Evolutionary conservation across 2,113 vertebrate species (phyloP).

Genomic region (Notechis scutatus): DNA sequence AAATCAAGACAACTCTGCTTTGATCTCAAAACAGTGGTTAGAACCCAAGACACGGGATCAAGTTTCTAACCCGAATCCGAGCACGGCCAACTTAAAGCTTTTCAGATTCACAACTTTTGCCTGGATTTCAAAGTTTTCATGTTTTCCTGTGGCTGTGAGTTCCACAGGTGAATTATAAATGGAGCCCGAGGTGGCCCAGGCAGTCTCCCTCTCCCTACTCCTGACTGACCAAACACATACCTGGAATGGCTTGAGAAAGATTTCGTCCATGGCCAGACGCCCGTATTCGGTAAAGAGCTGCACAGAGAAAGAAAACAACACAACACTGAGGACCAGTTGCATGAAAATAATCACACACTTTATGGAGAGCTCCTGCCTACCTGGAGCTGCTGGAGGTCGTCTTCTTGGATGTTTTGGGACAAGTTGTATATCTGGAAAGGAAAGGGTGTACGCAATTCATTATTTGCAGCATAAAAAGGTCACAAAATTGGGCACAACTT

Average conservation of each 20-base stretch:
- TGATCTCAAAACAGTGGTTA: too few relatives aligned
- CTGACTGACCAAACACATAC: conserved; percentile 50
- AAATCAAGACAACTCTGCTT: too few relatives aligned
- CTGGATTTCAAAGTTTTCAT: background rate
- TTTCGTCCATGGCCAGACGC: conserved; percentile 89
- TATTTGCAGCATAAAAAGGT: background rate
- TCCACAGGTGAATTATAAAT: background rate
- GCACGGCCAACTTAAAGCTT: background rate
- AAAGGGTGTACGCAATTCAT: conserved; percentile 3
- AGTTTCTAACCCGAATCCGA: too few relatives aligned
- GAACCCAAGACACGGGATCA: too few relatives aligned
- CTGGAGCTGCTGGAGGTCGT: conserved; percentile 91
- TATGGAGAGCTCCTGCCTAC: conserved; percentile 54
- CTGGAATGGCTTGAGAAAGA: conserved; percentile 89
- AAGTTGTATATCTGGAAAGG: conserved; percentile 85
- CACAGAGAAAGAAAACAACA: background rate
- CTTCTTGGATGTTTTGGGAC: conserved; percentile 92
- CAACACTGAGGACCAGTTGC: background rate
- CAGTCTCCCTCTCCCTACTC: background rate
- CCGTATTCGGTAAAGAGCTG: conserved; percentile 92
- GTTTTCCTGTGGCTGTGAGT: background rate
- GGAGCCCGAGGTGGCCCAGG: background rate
- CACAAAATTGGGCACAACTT: background rate
- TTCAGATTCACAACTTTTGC: too few relatives aligned
- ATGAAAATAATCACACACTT: background rate